Evolutionary conservation across 2,888 invertebrate genomes (phyloP).

Genomic region (Cotesia congregata): DNA sequence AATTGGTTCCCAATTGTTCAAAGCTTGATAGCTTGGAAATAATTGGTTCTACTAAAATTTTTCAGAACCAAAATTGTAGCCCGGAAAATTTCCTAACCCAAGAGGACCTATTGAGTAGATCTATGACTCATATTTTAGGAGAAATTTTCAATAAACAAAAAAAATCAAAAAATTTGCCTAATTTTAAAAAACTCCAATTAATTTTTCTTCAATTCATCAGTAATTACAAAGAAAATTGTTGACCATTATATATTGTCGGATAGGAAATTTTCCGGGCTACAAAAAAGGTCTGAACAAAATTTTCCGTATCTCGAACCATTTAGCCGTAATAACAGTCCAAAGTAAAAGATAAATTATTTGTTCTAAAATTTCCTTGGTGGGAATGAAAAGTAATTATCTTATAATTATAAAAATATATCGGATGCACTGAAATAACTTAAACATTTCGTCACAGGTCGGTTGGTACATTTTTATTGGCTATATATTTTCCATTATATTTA

Average conservation of each 20-base stretch:
- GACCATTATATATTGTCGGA: neutral
- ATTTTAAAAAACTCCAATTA: too few relatives aligned
- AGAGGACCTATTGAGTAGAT: too few relatives aligned
- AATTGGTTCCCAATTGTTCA: too few relatives aligned
- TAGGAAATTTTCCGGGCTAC: neutral
- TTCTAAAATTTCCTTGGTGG: neutral
- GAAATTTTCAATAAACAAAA: too few relatives aligned
- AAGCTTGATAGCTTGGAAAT: too few relatives aligned
- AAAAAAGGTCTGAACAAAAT: neutral
- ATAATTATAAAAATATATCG: neutral
- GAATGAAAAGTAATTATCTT: neutral
- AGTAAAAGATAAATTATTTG: neutral
- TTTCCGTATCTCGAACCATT: neutral
- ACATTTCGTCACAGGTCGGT: neutral
- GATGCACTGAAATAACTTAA: neutral
- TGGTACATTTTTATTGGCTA: constrained; percentile 1
- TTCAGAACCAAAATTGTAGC: too few relatives aligned
- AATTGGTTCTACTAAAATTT: too few relatives aligned
- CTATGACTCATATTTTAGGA: too few relatives aligned
- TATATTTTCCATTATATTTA: constrained; percentile 7
- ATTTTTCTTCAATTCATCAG: too few relatives aligned
- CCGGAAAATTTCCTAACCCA: too few relatives aligned
- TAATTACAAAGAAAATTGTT: too few relatives aligned
- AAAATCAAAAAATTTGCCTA: too few relatives aligned
- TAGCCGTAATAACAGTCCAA: neutral